Evolutionary conservation across 2,888 invertebrate genomes (phyloP).

Genomic region (Meloe dianella): DNA sequence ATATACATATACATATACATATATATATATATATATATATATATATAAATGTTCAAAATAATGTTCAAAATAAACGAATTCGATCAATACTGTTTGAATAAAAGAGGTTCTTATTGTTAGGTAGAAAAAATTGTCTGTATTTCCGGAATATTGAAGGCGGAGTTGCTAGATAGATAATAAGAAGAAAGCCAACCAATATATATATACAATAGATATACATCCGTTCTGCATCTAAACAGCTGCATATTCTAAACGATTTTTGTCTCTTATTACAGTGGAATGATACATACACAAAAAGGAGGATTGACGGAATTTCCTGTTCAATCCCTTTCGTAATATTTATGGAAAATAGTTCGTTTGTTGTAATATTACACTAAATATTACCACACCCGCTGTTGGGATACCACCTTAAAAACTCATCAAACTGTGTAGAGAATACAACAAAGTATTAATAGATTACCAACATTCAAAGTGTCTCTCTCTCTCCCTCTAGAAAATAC

Average conservation of each 20-base stretch:
- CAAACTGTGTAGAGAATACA: constrained; percentile 26
- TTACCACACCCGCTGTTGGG: constrained; percentile 23
- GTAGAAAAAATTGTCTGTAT: constrained; percentile 14
- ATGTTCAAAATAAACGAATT: no score
- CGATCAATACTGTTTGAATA: no score
- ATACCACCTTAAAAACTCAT: background rate
- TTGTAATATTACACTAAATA: constrained; percentile 14
- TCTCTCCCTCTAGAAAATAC: constrained; percentile 21
- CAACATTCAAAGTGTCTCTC: constrained; percentile 15
- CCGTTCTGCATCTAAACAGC: constrained; percentile 23
- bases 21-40: no score
- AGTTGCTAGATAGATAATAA: background rate
- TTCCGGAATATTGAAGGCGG: background rate
- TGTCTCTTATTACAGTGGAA: background rate
- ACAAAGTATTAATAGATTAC: constrained; percentile 37
- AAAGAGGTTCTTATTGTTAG: no score
- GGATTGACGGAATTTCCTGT: constrained; percentile 28
- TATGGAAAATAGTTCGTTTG: background rate
- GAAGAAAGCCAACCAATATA: background rate
- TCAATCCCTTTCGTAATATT: constrained; percentile 27
- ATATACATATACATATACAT: no score
- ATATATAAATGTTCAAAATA: no score
- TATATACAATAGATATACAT: constrained; percentile 9
- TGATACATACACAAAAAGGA: background rate
- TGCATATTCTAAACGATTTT: constrained; percentile 24